phyloP scores from a whole-genome alignment of 2,888 invertebrate species.

The Himalopsyche japonica region DNA sequence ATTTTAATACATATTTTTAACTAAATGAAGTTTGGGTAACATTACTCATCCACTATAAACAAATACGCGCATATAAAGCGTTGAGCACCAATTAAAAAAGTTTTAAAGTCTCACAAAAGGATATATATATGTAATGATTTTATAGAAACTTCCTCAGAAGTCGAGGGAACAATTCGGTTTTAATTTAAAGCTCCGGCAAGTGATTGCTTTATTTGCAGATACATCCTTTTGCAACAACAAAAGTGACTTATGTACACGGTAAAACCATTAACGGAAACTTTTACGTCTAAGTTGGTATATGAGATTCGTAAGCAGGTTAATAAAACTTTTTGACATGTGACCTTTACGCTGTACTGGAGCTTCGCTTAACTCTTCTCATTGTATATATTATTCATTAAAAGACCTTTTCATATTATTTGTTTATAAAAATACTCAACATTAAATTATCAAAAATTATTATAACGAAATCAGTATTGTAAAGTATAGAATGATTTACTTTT shows the following conservation, averaged over 20 bases:
- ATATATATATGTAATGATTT: not conserved
- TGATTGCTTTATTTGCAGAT: not conserved
- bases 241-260: not conserved
- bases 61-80: not conserved
- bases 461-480: too few relatives aligned
- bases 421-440: too few relatives aligned
- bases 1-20: too few relatives aligned
- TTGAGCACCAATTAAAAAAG: not conserved
- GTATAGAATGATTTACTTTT: too few relatives aligned
- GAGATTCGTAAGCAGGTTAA: not conserved
- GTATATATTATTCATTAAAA: not conserved
- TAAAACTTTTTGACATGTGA: not conserved
- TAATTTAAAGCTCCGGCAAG: not conserved
- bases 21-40: not conserved
- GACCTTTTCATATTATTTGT: too few relatives aligned
- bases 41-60: not conserved
- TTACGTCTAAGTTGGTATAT: not conserved
- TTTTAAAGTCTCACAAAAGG: not conserved
- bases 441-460: too few relatives aligned
- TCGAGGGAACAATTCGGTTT: not conserved
- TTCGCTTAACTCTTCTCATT: not conserved
- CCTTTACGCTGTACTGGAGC: not conserved
- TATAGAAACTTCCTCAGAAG: not conserved
- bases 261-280: not conserved
- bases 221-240: not conserved